Percentiles rank a stretch among this genome's conserved stretches.
Conservation (phyloP, 2,797 vertebrate genomes). For the Mustela erminea region DNA sequence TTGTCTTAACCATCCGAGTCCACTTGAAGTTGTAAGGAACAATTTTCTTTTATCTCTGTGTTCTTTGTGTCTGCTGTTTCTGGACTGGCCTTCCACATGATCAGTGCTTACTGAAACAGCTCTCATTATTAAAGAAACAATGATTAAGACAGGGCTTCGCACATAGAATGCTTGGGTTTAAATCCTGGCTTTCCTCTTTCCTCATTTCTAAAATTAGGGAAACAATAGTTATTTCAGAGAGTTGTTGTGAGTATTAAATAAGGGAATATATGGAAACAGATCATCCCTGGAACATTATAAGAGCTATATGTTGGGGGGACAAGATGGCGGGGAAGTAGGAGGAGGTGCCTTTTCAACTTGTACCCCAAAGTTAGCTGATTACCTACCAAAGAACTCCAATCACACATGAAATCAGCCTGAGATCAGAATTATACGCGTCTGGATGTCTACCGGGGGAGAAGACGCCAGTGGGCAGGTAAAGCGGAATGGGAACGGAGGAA, state of each 20-base stretch:
- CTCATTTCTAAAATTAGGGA: not conserved
- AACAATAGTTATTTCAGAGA: not conserved
- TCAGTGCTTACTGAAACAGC: not conserved
- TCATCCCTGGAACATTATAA: too few species aligned
- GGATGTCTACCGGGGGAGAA: too few species aligned
- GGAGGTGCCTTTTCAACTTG: too few species aligned
- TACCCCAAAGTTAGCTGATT: too few species aligned
- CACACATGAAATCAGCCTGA: too few species aligned
- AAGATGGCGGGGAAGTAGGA: too few species aligned
- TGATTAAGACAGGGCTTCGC: not conserved
- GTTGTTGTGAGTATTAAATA: not conserved
- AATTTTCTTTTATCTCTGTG: not conserved
- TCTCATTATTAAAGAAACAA: not conserved
- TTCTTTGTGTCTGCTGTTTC: not conserved
- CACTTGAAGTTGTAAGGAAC: not conserved
- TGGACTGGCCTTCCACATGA: not conserved
- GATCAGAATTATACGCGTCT: too few species aligned
- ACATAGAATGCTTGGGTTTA: not conserved
- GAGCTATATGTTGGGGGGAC: not conserved
- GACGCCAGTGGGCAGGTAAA: too few species aligned
- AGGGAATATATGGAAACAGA: not conserved
- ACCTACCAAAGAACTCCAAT: too few species aligned
- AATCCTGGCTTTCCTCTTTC: not conserved
- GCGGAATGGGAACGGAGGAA: too few species aligned
- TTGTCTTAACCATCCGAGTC: not conserved